phyloP scores from a whole-genome alignment of 2,113 vertebrate species.

The Prunella fulvescens region DNA sequence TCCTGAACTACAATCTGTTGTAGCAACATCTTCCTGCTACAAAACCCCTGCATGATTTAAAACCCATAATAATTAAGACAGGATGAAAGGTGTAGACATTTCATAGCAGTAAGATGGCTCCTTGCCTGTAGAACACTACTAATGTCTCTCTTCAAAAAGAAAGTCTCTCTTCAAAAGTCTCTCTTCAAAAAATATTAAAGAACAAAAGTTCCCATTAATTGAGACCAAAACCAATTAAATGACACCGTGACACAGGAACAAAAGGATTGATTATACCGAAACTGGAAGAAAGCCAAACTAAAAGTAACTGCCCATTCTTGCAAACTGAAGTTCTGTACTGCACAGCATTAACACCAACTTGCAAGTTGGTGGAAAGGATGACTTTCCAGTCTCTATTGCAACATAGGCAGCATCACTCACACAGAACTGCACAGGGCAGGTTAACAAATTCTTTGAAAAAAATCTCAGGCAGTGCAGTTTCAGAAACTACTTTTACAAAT shows the following conservation, averaged over 20 bases:
- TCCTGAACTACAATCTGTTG: background rate
- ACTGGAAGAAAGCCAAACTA: background rate
- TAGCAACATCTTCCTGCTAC: background rate
- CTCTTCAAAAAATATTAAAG: background rate
- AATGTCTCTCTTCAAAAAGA: background rate
- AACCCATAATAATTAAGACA: background rate
- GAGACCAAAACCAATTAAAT: background rate
- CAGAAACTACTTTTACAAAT: background rate
- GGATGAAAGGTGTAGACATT: background rate
- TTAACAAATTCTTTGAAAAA: background rate
- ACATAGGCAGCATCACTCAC: background rate
- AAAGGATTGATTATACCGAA: background rate
- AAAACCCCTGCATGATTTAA: background rate
- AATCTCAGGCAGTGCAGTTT: background rate
- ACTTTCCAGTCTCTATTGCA: background rate
- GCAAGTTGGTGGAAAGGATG: background rate
- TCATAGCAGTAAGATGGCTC: background rate
- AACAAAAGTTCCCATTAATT: background rate
- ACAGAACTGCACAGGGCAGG: background rate
- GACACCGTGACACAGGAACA: background rate
- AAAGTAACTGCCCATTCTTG: background rate
- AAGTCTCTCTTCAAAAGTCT: background rate
- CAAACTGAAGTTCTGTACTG: background rate
- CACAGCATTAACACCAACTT: background rate
- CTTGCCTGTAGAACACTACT: background rate